Conservation (phyloP, 2,113 vertebrate genomes). For the Saguinus midas region DNA sequence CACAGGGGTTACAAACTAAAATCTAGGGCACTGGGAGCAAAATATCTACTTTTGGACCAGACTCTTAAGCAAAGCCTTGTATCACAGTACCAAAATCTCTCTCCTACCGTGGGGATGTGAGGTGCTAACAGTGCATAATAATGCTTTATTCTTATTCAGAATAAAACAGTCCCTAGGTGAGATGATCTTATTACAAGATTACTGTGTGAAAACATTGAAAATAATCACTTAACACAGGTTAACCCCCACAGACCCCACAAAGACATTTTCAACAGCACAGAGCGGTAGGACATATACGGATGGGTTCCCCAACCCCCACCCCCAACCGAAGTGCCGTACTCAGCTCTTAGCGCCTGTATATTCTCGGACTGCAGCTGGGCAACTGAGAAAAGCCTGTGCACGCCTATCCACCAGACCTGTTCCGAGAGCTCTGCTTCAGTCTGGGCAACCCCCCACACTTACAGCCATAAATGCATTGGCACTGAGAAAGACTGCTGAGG, state of each 20-base stretch:
- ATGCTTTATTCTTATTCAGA: constrained; percentile 33
- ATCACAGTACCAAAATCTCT: constrained; percentile 1
- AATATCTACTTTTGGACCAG: not conserved
- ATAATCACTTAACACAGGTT: not conserved
- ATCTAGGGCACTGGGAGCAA: not conserved
- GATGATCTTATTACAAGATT: constrained; percentile 15
- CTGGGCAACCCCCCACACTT: constrained; percentile 61
- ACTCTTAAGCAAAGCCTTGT: constrained; percentile 26
- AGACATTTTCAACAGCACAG: constrained; percentile 26
- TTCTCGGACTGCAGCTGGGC: constrained; percentile 36
- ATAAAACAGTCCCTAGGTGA: not conserved
- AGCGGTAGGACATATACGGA: not conserved
- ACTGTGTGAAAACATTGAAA: not conserved
- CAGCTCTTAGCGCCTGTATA: constrained; percentile 16
- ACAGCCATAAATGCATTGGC: constrained; percentile 74
- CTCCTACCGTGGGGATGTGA: not conserved
- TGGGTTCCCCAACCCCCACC: not conserved
- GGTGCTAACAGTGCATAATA: not conserved
- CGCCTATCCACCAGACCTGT: constrained; percentile 38
- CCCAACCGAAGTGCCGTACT: not conserved
- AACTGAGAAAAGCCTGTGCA: constrained; percentile 47
- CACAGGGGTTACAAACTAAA: not conserved
- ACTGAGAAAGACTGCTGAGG: constrained; percentile 72
- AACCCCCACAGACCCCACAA: constrained; percentile 29
- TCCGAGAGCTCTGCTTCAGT: constrained; percentile 22